These are phyloP conservation scores for Toxostoma redivivum DNA, from an alignment of 2,113 vertebrate genomes.

Conservation along the genomic window DNA sequence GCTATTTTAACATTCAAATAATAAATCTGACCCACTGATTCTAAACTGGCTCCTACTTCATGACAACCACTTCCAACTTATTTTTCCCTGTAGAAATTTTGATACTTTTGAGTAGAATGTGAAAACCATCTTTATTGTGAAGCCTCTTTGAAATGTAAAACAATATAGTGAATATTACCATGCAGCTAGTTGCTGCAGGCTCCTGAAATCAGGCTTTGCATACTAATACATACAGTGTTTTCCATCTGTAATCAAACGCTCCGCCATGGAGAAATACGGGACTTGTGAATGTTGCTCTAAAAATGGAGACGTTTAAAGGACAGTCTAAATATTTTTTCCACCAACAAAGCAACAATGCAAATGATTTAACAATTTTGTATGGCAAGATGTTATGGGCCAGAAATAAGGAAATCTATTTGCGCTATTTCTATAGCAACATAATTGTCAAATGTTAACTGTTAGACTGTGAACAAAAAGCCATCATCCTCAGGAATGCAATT, in stretches of 20 bases:
- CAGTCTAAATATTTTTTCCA: conserved; percentile 25
- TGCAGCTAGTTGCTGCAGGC: conserved; percentile 33
- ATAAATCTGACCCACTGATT: conserved; percentile 55
- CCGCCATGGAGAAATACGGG: background rate
- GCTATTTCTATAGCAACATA: conserved; percentile 60
- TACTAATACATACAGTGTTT: conserved; percentile 44
- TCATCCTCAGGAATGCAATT: conserved; percentile 11
- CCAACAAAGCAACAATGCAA: conserved; percentile 26
- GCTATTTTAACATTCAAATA: conserved; percentile 42
- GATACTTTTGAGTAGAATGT: conserved; percentile 12
- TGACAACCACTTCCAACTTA: conserved; percentile 17
- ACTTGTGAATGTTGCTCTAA: background rate
- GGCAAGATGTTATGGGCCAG: background rate
- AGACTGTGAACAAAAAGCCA: conserved; percentile 51
- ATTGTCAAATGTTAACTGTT: conserved; percentile 37
- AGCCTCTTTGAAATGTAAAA: conserved; percentile 55
- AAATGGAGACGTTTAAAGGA: conserved; percentile 42
- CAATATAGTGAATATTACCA: conserved; percentile 40
- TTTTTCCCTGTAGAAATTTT: conserved; percentile 4
- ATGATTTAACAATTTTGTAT: background rate
- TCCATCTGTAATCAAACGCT: conserved; percentile 47
- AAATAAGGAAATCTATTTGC: conserved; percentile 47
- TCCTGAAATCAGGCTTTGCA: conserved; percentile 57
- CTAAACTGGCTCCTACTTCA: conserved; percentile 12
- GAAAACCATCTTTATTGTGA: conserved; percentile 44